Evolutionary conservation across 2,113 vertebrate species (phyloP), one percentile per base, ranked within the genome.

Genomic region (Phalacrocorax carbo): DNA sequence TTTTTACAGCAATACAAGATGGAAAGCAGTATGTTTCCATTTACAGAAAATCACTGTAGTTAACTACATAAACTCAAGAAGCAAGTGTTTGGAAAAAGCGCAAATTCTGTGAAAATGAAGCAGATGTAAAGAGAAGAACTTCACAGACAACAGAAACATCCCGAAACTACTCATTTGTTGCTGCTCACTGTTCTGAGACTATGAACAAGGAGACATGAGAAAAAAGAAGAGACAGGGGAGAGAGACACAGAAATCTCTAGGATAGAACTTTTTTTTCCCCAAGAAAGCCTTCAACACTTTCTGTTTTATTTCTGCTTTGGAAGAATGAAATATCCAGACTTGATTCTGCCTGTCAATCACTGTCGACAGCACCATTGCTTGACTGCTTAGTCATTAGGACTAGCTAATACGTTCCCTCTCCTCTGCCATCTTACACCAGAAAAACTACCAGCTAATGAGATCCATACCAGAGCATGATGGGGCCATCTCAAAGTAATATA

Each of bases 261-360:
- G 22, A 51, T 15, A 46, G 29, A 83, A 58, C 30, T 49, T 34
- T 60, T 83, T 80, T 78, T 20, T 18, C 44, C 54, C 22, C 10
- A 80, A 80, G 15, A 88, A 88, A 88, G 25, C 44, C 46, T 75
- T 85, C 40, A 30, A 18, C 5, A 4, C 12, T 79, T 88, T 94
- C 85, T 42, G 42, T 68, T 95, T 92, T 52, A 82, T 85, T 93
- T 78, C 87, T 94, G 1, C 85, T 94, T 86, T 86, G 62, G 65
- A 77, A 76, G 80, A 88, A 81, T 49, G 52, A 87, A 93, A 92
- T 52, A 88, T 40, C 72, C 64, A 36, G 68, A 46, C 40, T 75
- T 75, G 77, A 83, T 93, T 83, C 61, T 55, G 18, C 36, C 40
- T 95, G 90, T 81, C 92, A 92, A n/a, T 94, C 94, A 82, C 58